Evolutionary conservation across 2,113 vertebrate species (phyloP).

Genomic region (Hipposideros armiger): DNA sequence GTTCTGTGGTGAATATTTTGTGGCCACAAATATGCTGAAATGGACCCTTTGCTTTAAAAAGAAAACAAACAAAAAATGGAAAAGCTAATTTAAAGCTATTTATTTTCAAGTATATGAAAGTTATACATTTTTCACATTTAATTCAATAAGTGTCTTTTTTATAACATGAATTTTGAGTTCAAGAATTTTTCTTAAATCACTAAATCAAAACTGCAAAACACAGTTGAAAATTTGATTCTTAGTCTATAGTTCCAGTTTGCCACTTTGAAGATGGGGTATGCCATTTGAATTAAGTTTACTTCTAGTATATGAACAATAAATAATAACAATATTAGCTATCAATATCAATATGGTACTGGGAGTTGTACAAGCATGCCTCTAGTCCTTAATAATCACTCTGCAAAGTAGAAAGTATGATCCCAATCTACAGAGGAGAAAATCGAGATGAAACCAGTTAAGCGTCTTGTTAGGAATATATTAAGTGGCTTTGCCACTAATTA

Average conservation of each 20-base stretch:
- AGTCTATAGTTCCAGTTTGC: background rate
- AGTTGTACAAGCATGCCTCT: background rate
- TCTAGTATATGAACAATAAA: background rate
- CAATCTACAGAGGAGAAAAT: slow-evolving; percentile 11
- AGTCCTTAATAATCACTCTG: background rate
- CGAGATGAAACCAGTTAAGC: background rate
- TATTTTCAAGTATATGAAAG: background rate
- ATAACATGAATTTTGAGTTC: slow-evolving; percentile 8
- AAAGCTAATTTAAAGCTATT: background rate
- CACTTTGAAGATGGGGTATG: background rate
- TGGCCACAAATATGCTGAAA: background rate
- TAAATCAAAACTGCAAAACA: background rate
- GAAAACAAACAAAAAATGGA: background rate
- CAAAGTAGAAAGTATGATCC: background rate
- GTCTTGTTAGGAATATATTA: background rate
- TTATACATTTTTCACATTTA: background rate
- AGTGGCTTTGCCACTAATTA: background rate
- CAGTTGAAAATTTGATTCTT: background rate
- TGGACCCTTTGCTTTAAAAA: background rate
- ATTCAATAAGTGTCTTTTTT: slow-evolving; percentile 3
- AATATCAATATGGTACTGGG: background rate
- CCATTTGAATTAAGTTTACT: background rate
- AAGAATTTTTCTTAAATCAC: slow-evolving; percentile 40
- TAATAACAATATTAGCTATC: background rate
- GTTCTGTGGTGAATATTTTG: background rate